Conservation (phyloP, 2,888 invertebrate species). For the Leptinotarsa rubiginosa region DNA sequence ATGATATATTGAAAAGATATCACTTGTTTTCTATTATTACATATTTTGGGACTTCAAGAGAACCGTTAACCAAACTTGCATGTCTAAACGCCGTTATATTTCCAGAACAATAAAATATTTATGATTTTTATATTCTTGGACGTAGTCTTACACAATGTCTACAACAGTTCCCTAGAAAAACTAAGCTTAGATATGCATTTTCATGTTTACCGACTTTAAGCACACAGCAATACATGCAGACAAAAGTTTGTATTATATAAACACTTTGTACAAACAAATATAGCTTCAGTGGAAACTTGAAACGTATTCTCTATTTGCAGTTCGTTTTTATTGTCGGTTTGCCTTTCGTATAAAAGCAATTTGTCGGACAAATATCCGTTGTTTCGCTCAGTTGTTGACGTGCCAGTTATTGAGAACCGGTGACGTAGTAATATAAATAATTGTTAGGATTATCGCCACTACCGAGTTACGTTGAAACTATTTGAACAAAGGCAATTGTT, state of each 20-base stretch:
- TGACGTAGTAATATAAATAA: neutral
- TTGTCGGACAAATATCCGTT: slow-evolving; percentile 25
- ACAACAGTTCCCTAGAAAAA: neutral
- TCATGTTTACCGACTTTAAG: slow-evolving; percentile 2
- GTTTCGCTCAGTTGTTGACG: slow-evolving; percentile 5
- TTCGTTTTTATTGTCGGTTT: slow-evolving; percentile 20
- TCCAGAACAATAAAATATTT: too few relatives aligned
- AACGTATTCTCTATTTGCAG: slow-evolving; percentile 20
- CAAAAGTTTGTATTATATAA: slow-evolving; percentile 21
- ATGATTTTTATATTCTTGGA: too few relatives aligned
- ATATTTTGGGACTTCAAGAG: too few relatives aligned
- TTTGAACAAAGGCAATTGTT: slow-evolving; percentile 6
- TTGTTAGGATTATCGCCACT: neutral
- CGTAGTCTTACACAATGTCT: too few relatives aligned
- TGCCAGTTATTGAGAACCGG: slow-evolving; percentile 8
- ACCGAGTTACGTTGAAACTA: slow-evolving; percentile 18
- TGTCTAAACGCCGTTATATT: neutral
- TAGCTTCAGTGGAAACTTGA: slow-evolving; percentile 21
- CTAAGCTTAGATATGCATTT: neutral
- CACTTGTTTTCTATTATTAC: too few relatives aligned
- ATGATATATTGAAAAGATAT: too few relatives aligned
- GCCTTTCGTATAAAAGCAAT: slow-evolving; percentile 21
- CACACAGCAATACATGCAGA: slow-evolving; percentile 16
- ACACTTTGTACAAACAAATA: slow-evolving; percentile 20
- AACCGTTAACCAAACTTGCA: too few relatives aligned